phyloP scores from a whole-genome alignment of 2,113 vertebrate species.

The Chascanopsetta lugubris region DNA sequence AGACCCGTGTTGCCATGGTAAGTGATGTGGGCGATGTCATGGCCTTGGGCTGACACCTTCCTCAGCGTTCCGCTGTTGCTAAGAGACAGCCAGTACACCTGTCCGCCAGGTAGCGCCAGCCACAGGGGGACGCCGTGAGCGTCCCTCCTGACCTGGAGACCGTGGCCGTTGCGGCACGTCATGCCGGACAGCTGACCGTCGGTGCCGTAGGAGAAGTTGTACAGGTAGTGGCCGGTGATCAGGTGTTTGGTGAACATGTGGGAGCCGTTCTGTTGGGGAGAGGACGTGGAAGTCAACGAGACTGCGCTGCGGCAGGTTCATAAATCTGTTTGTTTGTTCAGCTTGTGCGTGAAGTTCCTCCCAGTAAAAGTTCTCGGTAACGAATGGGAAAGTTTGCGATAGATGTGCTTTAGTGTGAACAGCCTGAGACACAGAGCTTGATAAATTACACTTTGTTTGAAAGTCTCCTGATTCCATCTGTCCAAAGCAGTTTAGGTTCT shows the following conservation, averaged over 20 bases:
- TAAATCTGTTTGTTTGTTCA: no score
- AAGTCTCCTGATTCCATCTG: background rate
- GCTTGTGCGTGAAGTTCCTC: background rate
- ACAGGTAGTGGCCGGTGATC: slow-evolving; percentile 92
- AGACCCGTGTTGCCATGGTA: slow-evolving; percentile 94
- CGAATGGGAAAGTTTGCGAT: background rate
- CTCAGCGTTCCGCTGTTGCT: slow-evolving; percentile 92
- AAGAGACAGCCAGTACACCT: slow-evolving; percentile 95
- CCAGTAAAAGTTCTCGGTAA: background rate
- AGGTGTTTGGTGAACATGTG: slow-evolving; percentile 94
- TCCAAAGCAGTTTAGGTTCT: background rate
- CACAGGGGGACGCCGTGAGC: slow-evolving; percentile 90
- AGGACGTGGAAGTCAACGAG: background rate
- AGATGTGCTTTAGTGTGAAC: background rate
- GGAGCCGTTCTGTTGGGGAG: slow-evolving; percentile 84
- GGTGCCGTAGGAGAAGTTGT: slow-evolving; percentile 91
- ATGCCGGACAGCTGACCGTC: slow-evolving; percentile 87
- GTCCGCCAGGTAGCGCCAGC: slow-evolving; percentile 91
- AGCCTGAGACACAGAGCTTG: background rate
- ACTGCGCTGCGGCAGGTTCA: background rate
- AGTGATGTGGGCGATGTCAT: slow-evolving; percentile 94
- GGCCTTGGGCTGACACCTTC: slow-evolving; percentile 93
- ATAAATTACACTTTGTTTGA: background rate
- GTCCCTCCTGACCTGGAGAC: slow-evolving; percentile 89
- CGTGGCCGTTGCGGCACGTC: slow-evolving; percentile 84